These are phyloP conservation scores for Dendrolimus kikuchii DNA, from an alignment of 1,140 invertebrate species.

Conservation along the genomic window DNA sequence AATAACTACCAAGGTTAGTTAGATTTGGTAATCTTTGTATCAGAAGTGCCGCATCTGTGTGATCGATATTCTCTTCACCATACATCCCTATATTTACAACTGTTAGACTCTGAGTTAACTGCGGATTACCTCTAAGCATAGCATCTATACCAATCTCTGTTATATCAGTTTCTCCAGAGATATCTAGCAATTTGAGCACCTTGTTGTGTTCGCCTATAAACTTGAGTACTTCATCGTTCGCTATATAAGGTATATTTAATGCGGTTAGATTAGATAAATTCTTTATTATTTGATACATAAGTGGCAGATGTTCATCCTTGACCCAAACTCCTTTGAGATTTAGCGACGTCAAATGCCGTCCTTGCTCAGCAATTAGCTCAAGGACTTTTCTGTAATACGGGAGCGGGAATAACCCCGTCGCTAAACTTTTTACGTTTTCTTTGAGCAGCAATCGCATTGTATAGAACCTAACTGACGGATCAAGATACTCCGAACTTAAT, in stretches of 20 bases:
- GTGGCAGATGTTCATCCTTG: constrained; percentile 75
- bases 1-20: constrained; percentile 75
- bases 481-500: constrained; percentile 75
- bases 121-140: constrained; percentile 64
- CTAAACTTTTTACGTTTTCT: constrained; percentile 75
- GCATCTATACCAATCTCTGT: constrained; percentile 75
- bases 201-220: constrained; percentile 72
- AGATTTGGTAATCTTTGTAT: constrained; percentile 75
- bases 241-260: constrained; percentile 78
- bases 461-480: constrained; percentile 76
- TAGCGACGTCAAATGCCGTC: constrained; percentile 73
- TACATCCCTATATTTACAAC: constrained; percentile 77
- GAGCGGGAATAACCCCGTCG: constrained; percentile 77
- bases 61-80: constrained; percentile 77
- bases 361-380: constrained; percentile 74
- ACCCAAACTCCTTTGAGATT: constrained; percentile 81
- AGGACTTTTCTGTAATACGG: constrained; percentile 78
- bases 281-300: constrained; percentile 74
- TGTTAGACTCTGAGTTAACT: constrained; percentile 70
- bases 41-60: constrained; percentile 74
- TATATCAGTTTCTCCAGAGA: constrained; percentile 77
- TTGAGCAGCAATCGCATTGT: constrained; percentile 75
- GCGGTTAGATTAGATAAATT: constrained; percentile 72
- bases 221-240: constrained; percentile 78
- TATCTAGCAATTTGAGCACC: constrained; percentile 74